These are phyloP conservation scores for Nannobrachium achirus DNA, from an alignment of 2,113 vertebrate species.

Conservation along the genomic window DNA sequence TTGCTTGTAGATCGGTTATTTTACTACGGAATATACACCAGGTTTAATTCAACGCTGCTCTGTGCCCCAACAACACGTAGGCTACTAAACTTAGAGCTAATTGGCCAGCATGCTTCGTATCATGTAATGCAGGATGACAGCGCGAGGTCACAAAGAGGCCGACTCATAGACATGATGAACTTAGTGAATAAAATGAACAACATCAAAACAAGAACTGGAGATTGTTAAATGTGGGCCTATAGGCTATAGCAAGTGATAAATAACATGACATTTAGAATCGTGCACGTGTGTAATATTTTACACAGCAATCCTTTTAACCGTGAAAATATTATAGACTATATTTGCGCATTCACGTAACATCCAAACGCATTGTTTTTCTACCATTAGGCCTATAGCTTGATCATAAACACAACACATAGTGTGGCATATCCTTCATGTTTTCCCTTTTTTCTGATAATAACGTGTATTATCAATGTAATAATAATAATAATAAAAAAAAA, in stretches of 20 bases:
- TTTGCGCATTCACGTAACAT: no score
- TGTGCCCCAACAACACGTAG: conserved; percentile 58
- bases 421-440: no score
- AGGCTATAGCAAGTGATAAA: neutral
- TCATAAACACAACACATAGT: no score
- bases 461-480: no score
- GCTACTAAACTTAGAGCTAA: conserved; percentile 55
- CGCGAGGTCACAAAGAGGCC: conserved; percentile 74
- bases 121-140: conserved; percentile 73
- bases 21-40: conserved; percentile 13
- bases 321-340: no score
- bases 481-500: no score
- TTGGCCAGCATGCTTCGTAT: conserved; percentile 69
- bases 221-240: conserved; percentile 53
- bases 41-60: neutral
- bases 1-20: conserved; percentile 12
- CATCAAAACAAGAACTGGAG: conserved; percentile 44
- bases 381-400: no score
- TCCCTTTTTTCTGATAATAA: no score
- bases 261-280: neutral
- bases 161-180: conserved; percentile 73
- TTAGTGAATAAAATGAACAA: conserved; percentile 44
- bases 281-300: neutral
- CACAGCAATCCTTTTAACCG: neutral
- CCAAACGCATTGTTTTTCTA: no score